A percentile compares a stretch with the other conserved stretches of the same genome.
phyloP scores from a whole-genome alignment of 2,888 invertebrate species.

The Eurytoma californica region DNA sequence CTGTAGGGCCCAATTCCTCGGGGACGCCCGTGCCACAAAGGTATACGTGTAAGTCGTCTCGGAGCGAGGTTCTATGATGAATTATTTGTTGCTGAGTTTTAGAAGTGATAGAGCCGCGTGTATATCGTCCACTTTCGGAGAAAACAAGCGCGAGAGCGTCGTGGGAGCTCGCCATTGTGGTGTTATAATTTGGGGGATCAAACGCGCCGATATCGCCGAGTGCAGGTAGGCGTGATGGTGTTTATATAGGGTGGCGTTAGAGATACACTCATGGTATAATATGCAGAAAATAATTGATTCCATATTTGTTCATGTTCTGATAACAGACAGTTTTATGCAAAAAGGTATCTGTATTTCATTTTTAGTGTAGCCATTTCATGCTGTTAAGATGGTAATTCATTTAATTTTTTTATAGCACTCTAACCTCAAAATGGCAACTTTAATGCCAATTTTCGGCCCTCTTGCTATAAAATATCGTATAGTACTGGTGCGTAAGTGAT shows the following conservation, averaged over 20 bases:
- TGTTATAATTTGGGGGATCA: conserved; percentile 27
- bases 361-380: too few relatives aligned
- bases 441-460: too few relatives aligned
- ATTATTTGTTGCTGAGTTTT: conserved; percentile 22
- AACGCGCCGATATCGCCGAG: background rate
- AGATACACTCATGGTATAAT: too few relatives aligned
- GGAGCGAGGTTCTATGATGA: conserved; percentile 22
- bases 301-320: too few relatives aligned
- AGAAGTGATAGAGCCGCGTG: background rate
- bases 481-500: too few relatives aligned
- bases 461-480: too few relatives aligned
- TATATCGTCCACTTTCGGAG: background rate
- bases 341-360: too few relatives aligned
- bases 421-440: too few relatives aligned
- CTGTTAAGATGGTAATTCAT: too few relatives aligned
- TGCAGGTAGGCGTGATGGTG: background rate
- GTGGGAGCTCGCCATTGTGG: conserved; percentile 12
- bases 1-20: conserved; percentile 27
- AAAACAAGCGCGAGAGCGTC: background rate
- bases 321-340: too few relatives aligned
- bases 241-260: background rate
- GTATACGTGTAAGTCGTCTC: background rate
- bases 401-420: too few relatives aligned
- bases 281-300: too few relatives aligned
- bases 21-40: conserved; percentile 14